Conservation (phyloP, 2,888 invertebrate species). For the Nomada ferruginata region DNA sequence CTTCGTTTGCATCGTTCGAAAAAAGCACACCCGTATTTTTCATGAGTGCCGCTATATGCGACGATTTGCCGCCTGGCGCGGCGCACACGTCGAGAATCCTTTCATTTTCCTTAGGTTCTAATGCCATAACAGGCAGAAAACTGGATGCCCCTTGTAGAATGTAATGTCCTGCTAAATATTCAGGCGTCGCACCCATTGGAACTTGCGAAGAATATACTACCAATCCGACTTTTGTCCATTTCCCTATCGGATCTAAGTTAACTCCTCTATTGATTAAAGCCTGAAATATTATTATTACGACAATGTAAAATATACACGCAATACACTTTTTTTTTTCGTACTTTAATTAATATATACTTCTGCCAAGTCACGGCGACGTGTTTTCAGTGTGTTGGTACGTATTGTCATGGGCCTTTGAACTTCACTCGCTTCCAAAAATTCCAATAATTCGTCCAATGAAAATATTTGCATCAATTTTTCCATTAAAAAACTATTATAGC, state of each 20-base stretch:
- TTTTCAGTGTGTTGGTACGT: conserved; percentile 97
- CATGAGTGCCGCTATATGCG: conserved; percentile 99
- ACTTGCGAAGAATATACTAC: conserved; percentile 98
- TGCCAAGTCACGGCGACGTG: conserved; percentile 95
- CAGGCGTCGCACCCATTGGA: conserved; percentile 98
- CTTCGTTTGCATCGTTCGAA: conserved; percentile 97
- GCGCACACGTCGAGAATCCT: conserved; percentile 98
- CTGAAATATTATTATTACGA: conserved; percentile 75
- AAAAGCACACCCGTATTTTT: conserved; percentile 98
- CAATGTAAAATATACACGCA: not conserved
- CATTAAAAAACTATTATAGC: conserved; percentile 98
- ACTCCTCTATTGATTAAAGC: conserved; percentile 98
- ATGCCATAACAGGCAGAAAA: conserved; percentile 98
- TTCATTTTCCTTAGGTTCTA: conserved; percentile 98
- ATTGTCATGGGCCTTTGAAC: conserved; percentile 97
- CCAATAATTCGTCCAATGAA: conserved; percentile 93
- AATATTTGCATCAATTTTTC: conserved; percentile 95
- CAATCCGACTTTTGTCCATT: conserved; percentile 99
- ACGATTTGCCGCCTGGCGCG: conserved; percentile 99
- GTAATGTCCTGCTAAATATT: conserved; percentile 99
- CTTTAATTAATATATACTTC: conserved; percentile 85
- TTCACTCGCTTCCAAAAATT: conserved; percentile 98
- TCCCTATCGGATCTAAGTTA: conserved; percentile 98
- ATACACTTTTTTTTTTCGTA: not conserved
- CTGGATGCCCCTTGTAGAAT: conserved; percentile 98